Percentiles rank a stretch among this genome's conserved stretches.
Conservation (phyloP, 2,113 vertebrate genomes). For the Sceloporus tristichus region DNA sequence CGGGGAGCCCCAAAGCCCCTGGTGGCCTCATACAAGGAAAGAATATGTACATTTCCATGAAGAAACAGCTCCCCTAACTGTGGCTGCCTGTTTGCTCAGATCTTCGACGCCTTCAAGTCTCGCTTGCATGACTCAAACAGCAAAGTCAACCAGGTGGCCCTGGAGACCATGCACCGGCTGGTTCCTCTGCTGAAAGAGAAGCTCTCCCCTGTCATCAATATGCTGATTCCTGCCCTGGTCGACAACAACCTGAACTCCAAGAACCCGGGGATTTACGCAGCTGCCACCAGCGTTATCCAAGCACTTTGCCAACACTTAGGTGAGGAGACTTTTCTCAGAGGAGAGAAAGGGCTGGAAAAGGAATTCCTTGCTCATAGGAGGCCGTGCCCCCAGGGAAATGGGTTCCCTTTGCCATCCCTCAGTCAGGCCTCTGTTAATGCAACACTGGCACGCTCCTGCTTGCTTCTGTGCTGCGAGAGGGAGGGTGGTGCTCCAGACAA, state of each 20-base stretch:
- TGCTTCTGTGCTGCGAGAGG: too few species aligned
- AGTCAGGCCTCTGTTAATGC: too few species aligned
- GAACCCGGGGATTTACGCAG: constrained; percentile 88
- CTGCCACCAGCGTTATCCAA: constrained; percentile 86
- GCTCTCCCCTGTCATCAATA: constrained; percentile 88
- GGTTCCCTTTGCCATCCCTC: not conserved
- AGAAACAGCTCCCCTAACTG: not conserved
- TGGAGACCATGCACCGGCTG: constrained; percentile 90
- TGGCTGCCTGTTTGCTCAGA: constrained; percentile 72
- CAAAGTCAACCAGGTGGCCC: constrained; percentile 90
- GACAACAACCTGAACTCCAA: constrained; percentile 98
- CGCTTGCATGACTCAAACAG: constrained; percentile 93
- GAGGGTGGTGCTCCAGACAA: too few species aligned
- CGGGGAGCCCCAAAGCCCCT: too few species aligned
- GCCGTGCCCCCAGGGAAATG: too few species aligned
- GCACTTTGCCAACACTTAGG: constrained; percentile 87
- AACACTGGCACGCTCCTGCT: not conserved
- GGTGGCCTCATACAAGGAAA: too few species aligned
- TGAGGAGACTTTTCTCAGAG: constrained; percentile 48
- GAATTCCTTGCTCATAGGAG: not conserved
- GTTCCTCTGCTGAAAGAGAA: constrained; percentile 85
- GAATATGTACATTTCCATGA: too few species aligned
- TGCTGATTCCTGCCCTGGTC: constrained; percentile 91
- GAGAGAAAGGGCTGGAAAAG: too few species aligned
- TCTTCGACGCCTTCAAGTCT: constrained; percentile 92